Evolutionary conservation across 2,888 invertebrate genomes (phyloP).

Genomic region (Papilio protenor): DNA sequence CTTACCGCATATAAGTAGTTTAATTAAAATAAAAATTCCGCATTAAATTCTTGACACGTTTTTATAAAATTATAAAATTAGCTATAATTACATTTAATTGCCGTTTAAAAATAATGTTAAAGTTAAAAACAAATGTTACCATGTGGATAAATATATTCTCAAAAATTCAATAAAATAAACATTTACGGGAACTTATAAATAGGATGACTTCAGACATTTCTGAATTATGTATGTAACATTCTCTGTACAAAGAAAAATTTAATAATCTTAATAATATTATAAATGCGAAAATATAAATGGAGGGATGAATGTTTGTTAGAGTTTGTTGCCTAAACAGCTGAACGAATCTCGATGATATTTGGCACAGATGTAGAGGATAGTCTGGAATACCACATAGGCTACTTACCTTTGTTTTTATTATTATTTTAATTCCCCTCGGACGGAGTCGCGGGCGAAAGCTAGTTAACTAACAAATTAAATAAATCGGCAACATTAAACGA

Average conservation of each 20-base stretch:
- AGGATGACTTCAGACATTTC: background rate
- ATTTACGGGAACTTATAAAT: background rate
- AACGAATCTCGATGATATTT: too few species aligned
- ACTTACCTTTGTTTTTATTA: too few species aligned
- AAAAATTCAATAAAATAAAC: background rate
- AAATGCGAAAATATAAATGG: too few species aligned
- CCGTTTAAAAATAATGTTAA: background rate
- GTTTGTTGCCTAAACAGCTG: too few species aligned
- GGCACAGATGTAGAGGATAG: too few species aligned
- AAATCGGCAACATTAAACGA: constrained; percentile 11
- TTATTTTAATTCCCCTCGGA: too few species aligned
- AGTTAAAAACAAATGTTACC: background rate
- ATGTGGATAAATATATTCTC: background rate
- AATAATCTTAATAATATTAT: background rate
- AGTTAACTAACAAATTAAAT: background rate
- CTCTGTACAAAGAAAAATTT: background rate
- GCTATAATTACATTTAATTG: background rate
- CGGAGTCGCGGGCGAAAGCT: too few species aligned
- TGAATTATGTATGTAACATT: background rate
- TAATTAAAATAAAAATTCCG: background rate
- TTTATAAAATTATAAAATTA: background rate
- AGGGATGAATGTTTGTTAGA: background rate
- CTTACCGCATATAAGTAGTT: background rate
- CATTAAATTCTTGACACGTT: background rate
- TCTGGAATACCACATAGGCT: too few species aligned